phyloP scores from a whole-genome alignment of 2,888 invertebrate genomes.

The Apantesis nais region DNA sequence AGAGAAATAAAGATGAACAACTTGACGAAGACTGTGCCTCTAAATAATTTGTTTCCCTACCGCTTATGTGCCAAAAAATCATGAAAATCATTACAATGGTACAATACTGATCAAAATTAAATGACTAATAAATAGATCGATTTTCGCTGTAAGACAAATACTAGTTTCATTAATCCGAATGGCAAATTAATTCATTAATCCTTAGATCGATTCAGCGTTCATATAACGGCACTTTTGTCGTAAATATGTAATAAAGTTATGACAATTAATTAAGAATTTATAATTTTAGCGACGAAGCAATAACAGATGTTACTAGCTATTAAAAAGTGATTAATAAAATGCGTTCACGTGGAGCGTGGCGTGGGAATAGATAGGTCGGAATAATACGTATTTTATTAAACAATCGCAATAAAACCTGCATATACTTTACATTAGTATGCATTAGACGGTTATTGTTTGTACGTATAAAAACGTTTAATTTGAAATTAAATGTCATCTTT shows the following conservation, averaged over 20 bases:
- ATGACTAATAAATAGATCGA: neutral
- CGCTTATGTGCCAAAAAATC: neutral
- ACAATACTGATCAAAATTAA: neutral
- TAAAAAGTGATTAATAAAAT: slow-evolving; percentile 38
- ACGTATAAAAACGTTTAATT: too few species aligned
- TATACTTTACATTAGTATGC: neutral
- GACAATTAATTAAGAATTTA: slow-evolving; percentile 60
- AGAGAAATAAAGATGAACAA: neutral
- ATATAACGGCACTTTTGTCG: slow-evolving; percentile 35
- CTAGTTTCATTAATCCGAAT: slow-evolving; percentile 13
- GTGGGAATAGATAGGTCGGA: slow-evolving; percentile 27
- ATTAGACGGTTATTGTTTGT: neutral
- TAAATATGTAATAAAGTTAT: slow-evolving; percentile 52
- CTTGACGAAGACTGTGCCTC: neutral
- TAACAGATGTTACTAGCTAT: slow-evolving; percentile 49
- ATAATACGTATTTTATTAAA: slow-evolving; percentile 27
- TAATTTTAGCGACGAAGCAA: slow-evolving; percentile 55
- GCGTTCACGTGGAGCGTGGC: slow-evolving; percentile 22
- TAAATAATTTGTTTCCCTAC: neutral
- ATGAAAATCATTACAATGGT: neutral
- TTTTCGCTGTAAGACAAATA: neutral
- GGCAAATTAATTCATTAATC: neutral
- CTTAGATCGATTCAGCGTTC: slow-evolving; percentile 40
- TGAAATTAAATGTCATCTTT: too few species aligned
- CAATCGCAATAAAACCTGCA: slow-evolving; percentile 13